phyloP scores from a whole-genome alignment of 2,797 vertebrate species.

The Allobates femoralis region DNA sequence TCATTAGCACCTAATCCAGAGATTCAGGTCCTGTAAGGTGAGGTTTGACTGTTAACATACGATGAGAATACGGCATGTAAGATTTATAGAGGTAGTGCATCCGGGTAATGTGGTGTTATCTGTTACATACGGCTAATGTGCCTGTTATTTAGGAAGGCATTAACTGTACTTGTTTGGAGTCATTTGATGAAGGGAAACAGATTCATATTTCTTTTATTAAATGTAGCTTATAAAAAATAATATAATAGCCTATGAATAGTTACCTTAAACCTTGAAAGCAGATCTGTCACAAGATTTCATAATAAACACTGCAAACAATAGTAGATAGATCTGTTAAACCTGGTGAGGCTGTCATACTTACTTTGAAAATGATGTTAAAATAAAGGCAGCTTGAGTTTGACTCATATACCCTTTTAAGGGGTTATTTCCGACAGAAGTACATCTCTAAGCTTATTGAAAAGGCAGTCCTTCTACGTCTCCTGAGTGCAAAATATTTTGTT shows the following conservation, averaged over 20 bases:
- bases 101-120: constrained; percentile 39
- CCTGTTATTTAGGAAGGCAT: constrained; percentile 49
- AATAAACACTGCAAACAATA: no score
- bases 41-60: constrained; percentile 35
- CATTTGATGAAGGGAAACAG: constrained; percentile 21
- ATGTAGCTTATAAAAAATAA: neutral
- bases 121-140: constrained; percentile 41
- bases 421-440: neutral
- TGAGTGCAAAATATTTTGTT: no score
- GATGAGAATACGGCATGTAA: constrained; percentile 5
- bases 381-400: no score
- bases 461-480: neutral
- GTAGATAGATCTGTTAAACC: no score
- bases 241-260: neutral
- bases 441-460: neutral
- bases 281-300: no score
- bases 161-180: constrained; percentile 56
- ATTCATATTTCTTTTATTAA: constrained; percentile 23
- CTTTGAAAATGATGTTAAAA: no score
- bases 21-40: constrained; percentile 49
- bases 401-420: no score
- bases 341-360: no score
- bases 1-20: constrained; percentile 39
- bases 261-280: no score
- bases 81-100: constrained; percentile 13